Percentiles rank a stretch among this genome's conserved stretches.
phyloP scores from a whole-genome alignment of 2,888 invertebrate species.

The Tortrix viridana region DNA sequence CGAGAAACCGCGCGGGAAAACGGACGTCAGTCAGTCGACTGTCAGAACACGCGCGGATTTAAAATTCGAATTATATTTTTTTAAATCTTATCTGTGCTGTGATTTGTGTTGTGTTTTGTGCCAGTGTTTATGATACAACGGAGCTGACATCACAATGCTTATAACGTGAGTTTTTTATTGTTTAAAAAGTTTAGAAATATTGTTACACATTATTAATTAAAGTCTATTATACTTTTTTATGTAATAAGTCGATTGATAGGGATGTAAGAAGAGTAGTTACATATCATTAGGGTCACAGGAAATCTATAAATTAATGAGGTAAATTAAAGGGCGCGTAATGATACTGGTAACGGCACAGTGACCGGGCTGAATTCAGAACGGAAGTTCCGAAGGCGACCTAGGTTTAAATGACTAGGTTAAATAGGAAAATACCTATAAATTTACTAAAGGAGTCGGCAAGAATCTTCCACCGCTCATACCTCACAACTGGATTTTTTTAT shows the following conservation, averaged over 20 bases:
- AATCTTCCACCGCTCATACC: not conserved
- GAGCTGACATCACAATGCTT: slow-evolving; percentile 73
- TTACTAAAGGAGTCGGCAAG: slow-evolving; percentile 6
- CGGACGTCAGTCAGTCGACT: slow-evolving; percentile 56
- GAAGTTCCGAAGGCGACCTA: slow-evolving; percentile 32
- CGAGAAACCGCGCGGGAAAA: slow-evolving; percentile 61
- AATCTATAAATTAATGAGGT: not conserved
- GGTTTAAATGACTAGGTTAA: slow-evolving; percentile 24
- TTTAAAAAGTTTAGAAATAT: not conserved
- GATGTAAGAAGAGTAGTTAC: too few relatives aligned
- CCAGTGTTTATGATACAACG: slow-evolving; percentile 70
- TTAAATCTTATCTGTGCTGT: slow-evolving; percentile 20
- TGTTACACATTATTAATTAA: too few relatives aligned
- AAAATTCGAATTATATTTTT: slow-evolving; percentile 59
- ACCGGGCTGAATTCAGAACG: slow-evolving; percentile 28
- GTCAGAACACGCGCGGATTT: slow-evolving; percentile 63
- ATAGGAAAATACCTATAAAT: slow-evolving; percentile 25
- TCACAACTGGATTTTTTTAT: not conserved
- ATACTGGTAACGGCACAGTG: slow-evolving; percentile 21
- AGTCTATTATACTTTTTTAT: too few relatives aligned
- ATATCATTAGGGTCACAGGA: not conserved
- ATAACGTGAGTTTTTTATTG: slow-evolving; percentile 72
- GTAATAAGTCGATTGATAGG: too few relatives aligned
- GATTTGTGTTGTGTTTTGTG: slow-evolving; percentile 66
- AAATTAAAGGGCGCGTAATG: slow-evolving; percentile 1